Evolutionary conservation across 2,888 invertebrate genomes (phyloP).

Genomic region (Apodemia zela): DNA sequence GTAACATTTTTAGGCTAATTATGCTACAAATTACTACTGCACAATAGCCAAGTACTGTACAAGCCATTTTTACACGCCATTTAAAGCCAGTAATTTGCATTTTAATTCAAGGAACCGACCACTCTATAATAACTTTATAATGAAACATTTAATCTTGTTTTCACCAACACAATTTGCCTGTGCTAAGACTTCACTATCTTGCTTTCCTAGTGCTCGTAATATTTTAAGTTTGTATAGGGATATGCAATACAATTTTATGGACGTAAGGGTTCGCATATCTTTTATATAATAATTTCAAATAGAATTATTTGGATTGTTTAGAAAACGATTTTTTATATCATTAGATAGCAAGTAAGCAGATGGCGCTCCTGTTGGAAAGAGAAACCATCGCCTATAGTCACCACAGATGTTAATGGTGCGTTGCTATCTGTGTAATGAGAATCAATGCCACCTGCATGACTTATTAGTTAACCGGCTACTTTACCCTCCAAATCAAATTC

Average conservation of each 20-base stretch:
- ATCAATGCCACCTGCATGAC: no score
- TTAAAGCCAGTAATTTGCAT: slow-evolving; percentile 9
- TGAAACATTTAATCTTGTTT: slow-evolving; percentile 3
- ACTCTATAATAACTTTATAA: slow-evolving; percentile 13
- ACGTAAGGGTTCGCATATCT: no score
- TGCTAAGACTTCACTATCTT: neutral
- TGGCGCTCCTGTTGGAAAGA: no score
- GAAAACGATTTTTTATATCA: no score
- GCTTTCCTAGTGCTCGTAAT: neutral
- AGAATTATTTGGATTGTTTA: no score
- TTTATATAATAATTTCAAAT: no score
- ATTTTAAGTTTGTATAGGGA: slow-evolving; percentile 24
- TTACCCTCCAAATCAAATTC: no score
- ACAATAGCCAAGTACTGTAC: neutral
- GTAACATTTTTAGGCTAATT: slow-evolving; percentile 8
- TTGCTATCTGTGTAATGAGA: no score
- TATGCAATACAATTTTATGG: neutral
- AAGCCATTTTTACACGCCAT: slow-evolving; percentile 11
- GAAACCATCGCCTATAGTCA: no score
- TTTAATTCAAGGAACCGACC: neutral
- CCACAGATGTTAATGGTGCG: no score
- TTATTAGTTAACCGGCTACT: no score
- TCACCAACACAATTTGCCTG: neutral
- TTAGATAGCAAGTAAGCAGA: no score
- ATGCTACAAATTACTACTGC: slow-evolving; percentile 4